Base-by-base conservation (phyloP, 2,888 invertebrate genomes). In the Pheosia gnoma region DNA sequence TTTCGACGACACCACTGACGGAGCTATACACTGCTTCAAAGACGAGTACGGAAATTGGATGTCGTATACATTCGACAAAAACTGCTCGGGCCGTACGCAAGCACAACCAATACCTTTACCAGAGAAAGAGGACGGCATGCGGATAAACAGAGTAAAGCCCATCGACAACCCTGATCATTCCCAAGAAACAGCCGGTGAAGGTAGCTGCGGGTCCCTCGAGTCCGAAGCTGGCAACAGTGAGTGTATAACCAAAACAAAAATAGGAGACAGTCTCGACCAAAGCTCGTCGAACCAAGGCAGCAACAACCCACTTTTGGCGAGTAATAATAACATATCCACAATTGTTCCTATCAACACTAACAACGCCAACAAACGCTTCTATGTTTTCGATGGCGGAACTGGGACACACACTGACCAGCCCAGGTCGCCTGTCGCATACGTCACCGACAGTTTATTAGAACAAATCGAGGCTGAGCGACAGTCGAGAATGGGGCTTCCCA, bases 1-100 rank as follows among this genome's bases (percentile, higher is more conserved):
- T 39, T 97, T 97, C 78, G 96, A 97, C 62, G 98, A 98, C 79
- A 97, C 97, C 0, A 95, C 94, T 3, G 97, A 97, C 76, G 97
- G 97, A 10, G 97, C 97, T 1, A 96, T 97, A 52, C 98, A 98
- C 86, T 97, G 96, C 83, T 97, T 97, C 79, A 95, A 96, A 85
- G 98, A 98, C 79, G 97, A 98, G 81, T 95, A 95, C 76, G 97
- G 97, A 53, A 96, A 97, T 78, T 98, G 97, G 97, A 95, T 97
- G 89, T 97, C 97, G 0, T 93, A 93, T 47, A 97, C 97, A 0
- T 98, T 98, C 82, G 97, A 97, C 76, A 97, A 97, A 77, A 96
- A 96, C 74, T 96, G 96, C 72, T 90, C 94, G 1, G 95, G 95
- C 0, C 83, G 89, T 57, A 84, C 88, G 0, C 94, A 94, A 64